Evolutionary conservation across 1,140 invertebrate genomes (phyloP).

Genomic region (Tenebrio molitor): DNA sequence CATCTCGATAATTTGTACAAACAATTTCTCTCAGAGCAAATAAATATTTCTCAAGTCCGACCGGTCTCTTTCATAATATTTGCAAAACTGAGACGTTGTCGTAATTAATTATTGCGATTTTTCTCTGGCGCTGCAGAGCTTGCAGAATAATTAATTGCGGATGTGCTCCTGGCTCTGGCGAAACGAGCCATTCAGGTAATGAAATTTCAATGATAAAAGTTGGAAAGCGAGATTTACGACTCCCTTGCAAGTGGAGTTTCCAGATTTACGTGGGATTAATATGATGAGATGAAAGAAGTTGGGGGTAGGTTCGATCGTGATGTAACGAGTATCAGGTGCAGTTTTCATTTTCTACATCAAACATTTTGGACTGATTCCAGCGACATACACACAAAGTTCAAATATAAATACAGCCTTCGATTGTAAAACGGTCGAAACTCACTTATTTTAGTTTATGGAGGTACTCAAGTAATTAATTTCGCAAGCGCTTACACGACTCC

Average conservation of each 20-base stretch:
- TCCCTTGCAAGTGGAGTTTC: neutral
- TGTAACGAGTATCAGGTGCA: slow-evolving; percentile 49
- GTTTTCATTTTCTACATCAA: slow-evolving; percentile 47
- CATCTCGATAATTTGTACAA: neutral
- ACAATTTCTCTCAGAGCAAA: neutral
- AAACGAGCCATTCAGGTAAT: neutral
- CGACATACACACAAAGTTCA: slow-evolving; percentile 40
- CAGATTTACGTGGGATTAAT: slow-evolving; percentile 14
- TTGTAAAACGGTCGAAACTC: slow-evolving; percentile 5
- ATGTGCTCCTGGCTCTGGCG: neutral
- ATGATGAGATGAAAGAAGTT: neutral
- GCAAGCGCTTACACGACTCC: too few relatives aligned
- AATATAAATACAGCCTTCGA: slow-evolving; percentile 44
- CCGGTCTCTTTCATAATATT: neutral
- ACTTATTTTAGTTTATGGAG: slow-evolving; percentile 5
- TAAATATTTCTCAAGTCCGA: neutral
- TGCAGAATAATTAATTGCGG: neutral
- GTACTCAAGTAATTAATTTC: neutral
- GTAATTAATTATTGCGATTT: neutral
- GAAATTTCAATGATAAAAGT: slow-evolving; percentile 2
- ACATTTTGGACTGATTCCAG: slow-evolving; percentile 42
- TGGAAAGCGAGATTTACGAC: neutral
- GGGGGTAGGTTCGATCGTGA: slow-evolving; percentile 12
- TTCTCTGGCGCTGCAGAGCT: too few relatives aligned
- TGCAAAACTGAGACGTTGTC: neutral